Evolutionary conservation across 2,888 invertebrate species (phyloP), one percentile per base, ranked within the genome.

Genomic region (Coleophora deauratella): DNA sequence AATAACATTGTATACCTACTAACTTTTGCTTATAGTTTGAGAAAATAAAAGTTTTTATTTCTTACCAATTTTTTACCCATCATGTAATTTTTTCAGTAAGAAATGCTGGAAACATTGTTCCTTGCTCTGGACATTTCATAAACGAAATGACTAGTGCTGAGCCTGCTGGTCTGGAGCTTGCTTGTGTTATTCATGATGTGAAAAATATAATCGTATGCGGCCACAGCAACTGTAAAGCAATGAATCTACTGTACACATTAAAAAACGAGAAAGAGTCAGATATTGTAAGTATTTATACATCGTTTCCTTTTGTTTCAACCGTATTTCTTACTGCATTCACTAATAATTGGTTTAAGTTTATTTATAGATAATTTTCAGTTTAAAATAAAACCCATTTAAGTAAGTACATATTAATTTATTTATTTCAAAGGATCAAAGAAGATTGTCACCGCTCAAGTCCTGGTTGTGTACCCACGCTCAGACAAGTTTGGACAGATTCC

Each of bases 161-260:
- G 78, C 97, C 98, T 8, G 98, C 97, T 6, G 98, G 97, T 3
- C 78, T 99, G 54, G 98, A 99, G 79, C 87, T 99, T 40, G 97
- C 96, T 15, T 98, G 98, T 71, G 91, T 97, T 13, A 89, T 96
- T 33, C 97, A 97, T 66, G 91, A 95, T 56, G 95, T 98, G 50
- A 87, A 93, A 45, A 96, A 98, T 66, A 91, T 98, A 33, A 94
- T 98, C 49, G 96, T 99, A 2, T 98, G 98, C 67, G 99, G 99
- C 0, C 98, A 99, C 70, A 97, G 98, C 47, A 98, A 99, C 70
- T 99, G 99, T 72, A 98, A 98, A 89, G 98, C 98, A 2, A 98
- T 98, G 92, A 97, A 97, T 87, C 87, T 97, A 42, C 84, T 98
- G 2, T 94, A 96, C 69, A 90, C 92, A 59, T 76, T 98, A 41